Percentiles rank a stretch among this genome's conserved stretches.
These are phyloP conservation scores for Morbakka virulenta DNA, from an alignment of 30 jellyfish, hydroid and myxozoan species.

Conservation along the genomic window DNA sequence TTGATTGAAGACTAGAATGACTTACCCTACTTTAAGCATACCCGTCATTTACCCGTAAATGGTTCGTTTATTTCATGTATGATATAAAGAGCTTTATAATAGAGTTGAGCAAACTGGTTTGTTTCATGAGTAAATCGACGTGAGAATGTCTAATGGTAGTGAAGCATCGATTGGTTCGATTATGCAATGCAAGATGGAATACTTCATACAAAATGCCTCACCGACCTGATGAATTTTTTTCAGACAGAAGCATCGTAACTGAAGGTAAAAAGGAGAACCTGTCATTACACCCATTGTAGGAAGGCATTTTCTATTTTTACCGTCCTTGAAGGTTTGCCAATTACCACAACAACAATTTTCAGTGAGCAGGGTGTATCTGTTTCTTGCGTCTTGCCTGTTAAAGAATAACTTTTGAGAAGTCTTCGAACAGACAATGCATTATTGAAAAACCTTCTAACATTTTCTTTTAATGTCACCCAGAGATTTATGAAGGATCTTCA, in stretches of 20 bases:
- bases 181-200: conserved; percentile 54
- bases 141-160: not conserved
- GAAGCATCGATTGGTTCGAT: conserved; percentile 34
- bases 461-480: not conserved
- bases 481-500: conserved; percentile 3
- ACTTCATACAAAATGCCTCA: conserved; percentile 37
- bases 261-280: conserved; percentile 12
- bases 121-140: conserved; percentile 9
- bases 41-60: conserved; percentile 49
- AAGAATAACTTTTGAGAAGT: conserved; percentile 4
- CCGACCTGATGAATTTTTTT: conserved; percentile 25
- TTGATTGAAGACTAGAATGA: conserved; percentile 33
- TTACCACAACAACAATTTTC: conserved; percentile 28
- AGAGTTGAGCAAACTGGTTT: conserved; percentile 9
- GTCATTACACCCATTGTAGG: conserved; percentile 22
- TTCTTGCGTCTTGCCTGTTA: conserved; percentile 39
- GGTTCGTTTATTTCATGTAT: conserved; percentile 29
- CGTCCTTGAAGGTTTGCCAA: conserved; percentile 29
- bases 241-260: conserved; percentile 7
- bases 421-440: not conserved
- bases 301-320: conserved; percentile 16
- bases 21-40: conserved; percentile 48
- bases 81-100: conserved; percentile 4
- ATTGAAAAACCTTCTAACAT: conserved; percentile 5
- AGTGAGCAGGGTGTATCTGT: conserved; percentile 28